Conservation (phyloP, 2,888 invertebrate species). For the Ganaspis brasiliensis region DNA sequence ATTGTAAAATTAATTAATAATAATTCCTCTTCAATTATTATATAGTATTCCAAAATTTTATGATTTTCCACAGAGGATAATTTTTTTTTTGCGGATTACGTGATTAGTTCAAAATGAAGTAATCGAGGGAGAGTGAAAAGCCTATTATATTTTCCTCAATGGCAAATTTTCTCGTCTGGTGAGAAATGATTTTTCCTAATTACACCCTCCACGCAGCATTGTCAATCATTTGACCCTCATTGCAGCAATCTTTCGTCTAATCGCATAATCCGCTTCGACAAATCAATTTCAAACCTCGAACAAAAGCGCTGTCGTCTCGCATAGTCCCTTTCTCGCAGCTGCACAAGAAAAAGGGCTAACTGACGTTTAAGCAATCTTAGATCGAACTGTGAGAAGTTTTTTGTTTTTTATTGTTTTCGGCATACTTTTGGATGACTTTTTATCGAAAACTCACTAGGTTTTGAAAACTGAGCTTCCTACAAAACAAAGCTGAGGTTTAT, state of each 20-base stretch:
- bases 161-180: slow-evolving; percentile 51
- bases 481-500: no score
- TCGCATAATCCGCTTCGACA: slow-evolving; percentile 69
- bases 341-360: slow-evolving; percentile 38
- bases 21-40: no score
- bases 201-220: slow-evolving; percentile 57
- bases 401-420: background rate
- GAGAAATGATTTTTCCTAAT: slow-evolving; percentile 71
- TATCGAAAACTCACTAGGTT: background rate
- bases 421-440: background rate
- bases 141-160: slow-evolving; percentile 33
- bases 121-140: slow-evolving; percentile 24
- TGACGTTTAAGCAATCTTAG: slow-evolving; percentile 27
- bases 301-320: slow-evolving; percentile 26
- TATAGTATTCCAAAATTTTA: no score
- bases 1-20: no score
- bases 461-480: no score
- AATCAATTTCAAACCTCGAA: slow-evolving; percentile 62
- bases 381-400: slow-evolving; percentile 11
- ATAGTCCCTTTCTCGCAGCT: slow-evolving; percentile 43
- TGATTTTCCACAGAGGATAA: no score
- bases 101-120: slow-evolving; percentile 21
- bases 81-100: background rate
- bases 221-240: slow-evolving; percentile 48
- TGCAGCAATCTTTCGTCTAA: slow-evolving; percentile 63